phyloP scores from a whole-genome alignment of 1,140 invertebrate genomes.

The Scaptomyza hsui region DNA sequence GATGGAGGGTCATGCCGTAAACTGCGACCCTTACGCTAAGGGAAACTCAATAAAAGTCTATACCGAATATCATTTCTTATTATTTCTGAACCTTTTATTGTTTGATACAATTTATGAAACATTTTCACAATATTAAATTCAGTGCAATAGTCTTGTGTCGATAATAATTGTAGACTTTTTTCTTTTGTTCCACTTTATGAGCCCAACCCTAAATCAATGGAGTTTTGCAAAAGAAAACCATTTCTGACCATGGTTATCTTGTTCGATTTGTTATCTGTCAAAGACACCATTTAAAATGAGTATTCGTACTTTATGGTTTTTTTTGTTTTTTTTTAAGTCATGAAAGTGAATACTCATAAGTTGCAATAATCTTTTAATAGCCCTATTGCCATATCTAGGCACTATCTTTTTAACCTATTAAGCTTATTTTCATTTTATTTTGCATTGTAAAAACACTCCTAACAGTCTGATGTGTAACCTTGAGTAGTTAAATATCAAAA shows the following conservation, averaged over 20 bases:
- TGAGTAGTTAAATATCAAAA: not conserved
- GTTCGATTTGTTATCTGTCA: constrained; percentile 41
- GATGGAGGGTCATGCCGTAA: too few species aligned
- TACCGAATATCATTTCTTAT: too few species aligned
- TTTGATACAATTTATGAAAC: too few species aligned
- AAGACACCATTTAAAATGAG: constrained; percentile 23
- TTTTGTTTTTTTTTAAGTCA: constrained; percentile 26
- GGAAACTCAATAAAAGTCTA: too few species aligned
- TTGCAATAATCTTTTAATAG: constrained; percentile 18
- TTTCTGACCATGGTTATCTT: constrained; percentile 31
- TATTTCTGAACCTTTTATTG: too few species aligned
- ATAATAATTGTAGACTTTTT: too few species aligned
- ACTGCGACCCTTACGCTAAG: too few species aligned
- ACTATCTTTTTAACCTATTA: constrained; percentile 24
- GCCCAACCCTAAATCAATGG: constrained; percentile 1
- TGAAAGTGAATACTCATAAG: constrained; percentile 27
- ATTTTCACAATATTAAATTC: too few species aligned
- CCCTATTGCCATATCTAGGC: constrained; percentile 8
- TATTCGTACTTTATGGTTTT: constrained; percentile 16
- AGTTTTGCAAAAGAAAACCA: not conserved
- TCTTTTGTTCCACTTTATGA: not conserved
- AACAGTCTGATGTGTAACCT: not conserved
- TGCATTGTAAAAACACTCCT: constrained; percentile 11
- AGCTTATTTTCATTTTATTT: not conserved
- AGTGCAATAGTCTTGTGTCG: too few species aligned